Base-by-base conservation (phyloP, 2,888 invertebrate species). In the Drosophila eohydei region DNA sequence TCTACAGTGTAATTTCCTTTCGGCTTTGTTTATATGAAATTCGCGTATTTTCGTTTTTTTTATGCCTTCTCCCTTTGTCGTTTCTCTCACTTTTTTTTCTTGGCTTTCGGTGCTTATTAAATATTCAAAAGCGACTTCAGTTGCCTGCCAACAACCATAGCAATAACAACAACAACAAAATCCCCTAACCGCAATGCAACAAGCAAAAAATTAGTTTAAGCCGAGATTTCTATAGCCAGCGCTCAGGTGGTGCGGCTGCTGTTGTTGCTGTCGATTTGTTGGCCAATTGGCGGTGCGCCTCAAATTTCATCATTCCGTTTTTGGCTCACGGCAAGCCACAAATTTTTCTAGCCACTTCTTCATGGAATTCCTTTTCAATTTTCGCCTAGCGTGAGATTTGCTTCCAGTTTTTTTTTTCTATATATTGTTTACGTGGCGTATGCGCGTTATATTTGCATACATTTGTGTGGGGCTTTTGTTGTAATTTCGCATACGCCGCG, bases 401-500 rank as follows among this genome's bases (percentile, higher is more conserved):
- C 32, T 56, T 57, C 51, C 66, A 11, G 48, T 41, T 71, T 40
- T 16, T n/a, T n/a, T 38, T 48, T 41, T 68, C 16, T 32, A 4
- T 59, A 71, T 69, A 81, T 81, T 85, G 84, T 85, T 88, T 88
- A 85, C 84, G 88, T 71, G 86, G 84, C 88, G 88, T 88, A 83
- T 85, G 88, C 77, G 85, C 71, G 82, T 64, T 80, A 80, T 85
- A 85, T 85, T 85, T 85, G 88, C 88, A 88, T 85, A 85, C 73
- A 85, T 83, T 84, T 67, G 58, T 48, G 36, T n/a, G 51, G 8
- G 52, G 34, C 50, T 65, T 73, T 72, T 71, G 72, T 79, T 57
- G 62, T 82, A 88, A 85, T 85, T 81, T 86, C 88, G 88, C 88
- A 84, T 87, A 87, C 88, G 85, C 78, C 88, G 88, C 85, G 85